A percentile compares a stretch with the other conserved stretches of the same genome.
phyloP scores from a whole-genome alignment of 2,888 invertebrate genomes.

The Rosalia funebris region DNA sequence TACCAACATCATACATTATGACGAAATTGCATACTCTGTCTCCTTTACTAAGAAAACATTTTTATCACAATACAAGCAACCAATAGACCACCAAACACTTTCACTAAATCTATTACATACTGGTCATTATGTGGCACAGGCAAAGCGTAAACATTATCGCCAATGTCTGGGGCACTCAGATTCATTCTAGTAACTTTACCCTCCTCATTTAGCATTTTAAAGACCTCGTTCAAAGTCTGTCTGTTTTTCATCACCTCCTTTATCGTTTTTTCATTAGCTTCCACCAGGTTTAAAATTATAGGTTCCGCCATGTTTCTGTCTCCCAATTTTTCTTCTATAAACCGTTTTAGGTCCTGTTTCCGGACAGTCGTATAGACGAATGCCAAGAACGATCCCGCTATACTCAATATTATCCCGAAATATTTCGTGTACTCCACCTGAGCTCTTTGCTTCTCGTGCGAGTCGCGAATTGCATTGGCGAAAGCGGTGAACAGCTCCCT shows the following conservation, averaged over 20 bases:
- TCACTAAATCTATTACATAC: neutral
- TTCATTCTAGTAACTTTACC: too few relatives aligned
- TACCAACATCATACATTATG: too few relatives aligned
- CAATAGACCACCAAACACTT: neutral
- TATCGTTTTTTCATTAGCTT: conserved; percentile 30
- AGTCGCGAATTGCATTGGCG: conserved; percentile 80
- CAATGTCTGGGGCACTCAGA: neutral
- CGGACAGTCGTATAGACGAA: conserved; percentile 57
- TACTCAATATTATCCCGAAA: conserved; percentile 67
- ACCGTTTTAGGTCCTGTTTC: conserved; percentile 58
- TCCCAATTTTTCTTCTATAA: conserved; percentile 49
- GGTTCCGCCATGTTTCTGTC: conserved; percentile 3
- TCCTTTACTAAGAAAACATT: neutral
- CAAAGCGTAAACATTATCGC: neutral
- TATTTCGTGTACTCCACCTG: conserved; percentile 87
- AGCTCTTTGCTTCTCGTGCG: conserved; percentile 84
- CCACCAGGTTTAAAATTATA: conserved; percentile 5
- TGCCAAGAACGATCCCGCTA: conserved; percentile 59
- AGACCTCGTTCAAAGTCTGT: conserved; percentile 21
- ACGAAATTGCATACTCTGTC: too few relatives aligned
- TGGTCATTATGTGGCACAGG: neutral
- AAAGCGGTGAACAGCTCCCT: conserved; percentile 78
- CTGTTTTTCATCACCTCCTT: conserved; percentile 33
- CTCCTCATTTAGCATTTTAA: neutral
- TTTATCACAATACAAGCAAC: neutral